Base-by-base conservation (phyloP, 2,888 invertebrate species). In the Junonia oenone region DNA sequence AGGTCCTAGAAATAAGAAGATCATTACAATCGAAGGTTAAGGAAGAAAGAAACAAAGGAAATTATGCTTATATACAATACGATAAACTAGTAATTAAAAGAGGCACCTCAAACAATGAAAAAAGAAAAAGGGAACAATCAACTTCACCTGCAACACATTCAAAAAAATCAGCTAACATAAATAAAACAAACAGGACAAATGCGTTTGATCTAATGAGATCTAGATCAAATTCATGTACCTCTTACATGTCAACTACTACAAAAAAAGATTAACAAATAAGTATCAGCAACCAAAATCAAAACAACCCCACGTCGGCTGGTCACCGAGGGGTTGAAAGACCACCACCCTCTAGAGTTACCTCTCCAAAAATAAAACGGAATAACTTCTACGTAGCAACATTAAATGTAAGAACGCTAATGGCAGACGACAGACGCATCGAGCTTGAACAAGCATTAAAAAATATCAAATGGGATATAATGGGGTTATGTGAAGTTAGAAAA, bases 381-480 rank as follows among this genome's bases (percentile, higher is more conserved):
- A 22, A 22, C 2, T 22, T 22, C 2, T 22, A 22, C 5, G n/a
- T 60, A 2, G 59, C 53, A 51, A 62, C 58, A 14, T 46, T 59
- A 31, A 62, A 62, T 37, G 56, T 55, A 5, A 58, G 62, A 57
- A 57, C 61, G 31, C 17, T 62, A 40, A 51, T 53, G 46, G 15
- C 52, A 40, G 48, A 55, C 6, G 11, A 37, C 13, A 55, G 52
- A 43, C 8, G 59, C 50, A 1, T 29, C 29, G 58, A 63, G 55
- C 40, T 66, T 13, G 45, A 61, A 59, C 31, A 59, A 17, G 62
- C 64, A 6, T 40, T 63, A 51, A 37, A 17, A 50, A n/a, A 13
- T 17, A 61, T 64, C 51, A 65, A 64, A 56, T 66, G 61, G 63
- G 62, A 66, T 22, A 46, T 66, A 6, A 60, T 65, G 6, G 65